Percentiles rank a stretch among this genome's conserved stretches.
These are phyloP conservation scores for Stichopus chloronotus DNA, from an alignment of 35 echinoderm and acorn worm genomes.

Conservation along the genomic window DNA sequence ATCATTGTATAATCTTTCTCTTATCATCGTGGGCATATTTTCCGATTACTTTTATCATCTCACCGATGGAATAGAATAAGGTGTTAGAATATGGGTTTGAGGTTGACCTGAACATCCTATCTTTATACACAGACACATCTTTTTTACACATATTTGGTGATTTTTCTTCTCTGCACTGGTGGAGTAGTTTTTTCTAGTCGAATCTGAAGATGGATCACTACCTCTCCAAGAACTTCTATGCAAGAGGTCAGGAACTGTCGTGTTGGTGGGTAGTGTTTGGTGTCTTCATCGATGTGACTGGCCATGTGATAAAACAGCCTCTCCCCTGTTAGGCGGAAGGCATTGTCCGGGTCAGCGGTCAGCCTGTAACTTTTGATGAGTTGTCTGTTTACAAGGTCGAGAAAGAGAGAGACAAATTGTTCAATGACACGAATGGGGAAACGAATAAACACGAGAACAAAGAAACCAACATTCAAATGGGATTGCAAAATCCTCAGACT, in stretches of 20 bases:
- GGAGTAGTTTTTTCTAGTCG: neutral
- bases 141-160: too few relatives aligned
- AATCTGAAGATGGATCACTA: slow-evolving; percentile 20
- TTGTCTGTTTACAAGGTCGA: slow-evolving; percentile 54
- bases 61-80: too few relatives aligned
- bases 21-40: too few relatives aligned
- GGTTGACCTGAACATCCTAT: too few relatives aligned
- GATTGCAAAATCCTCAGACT: too few relatives aligned
- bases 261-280: slow-evolving; percentile 85
- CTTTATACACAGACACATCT: too few relatives aligned
- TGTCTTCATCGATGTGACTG: slow-evolving; percentile 78
- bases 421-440: too few relatives aligned
- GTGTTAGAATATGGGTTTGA: too few relatives aligned
- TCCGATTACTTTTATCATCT: too few relatives aligned
- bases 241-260: slow-evolving; percentile 95
- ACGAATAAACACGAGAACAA: neutral
- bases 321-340: slow-evolving; percentile 76
- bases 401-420: neutral
- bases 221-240: slow-evolving; percentile 97
- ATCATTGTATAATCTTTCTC: too few relatives aligned
- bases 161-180: too few relatives aligned
- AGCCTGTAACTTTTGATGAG: slow-evolving; percentile 67
- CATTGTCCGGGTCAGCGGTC: slow-evolving; percentile 51
- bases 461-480: neutral
- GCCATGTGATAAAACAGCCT: slow-evolving; percentile 82